A percentile compares a stretch with the other conserved stretches of the same genome.
These are phyloP conservation scores for Nomada fucata DNA, from an alignment of 2,888 invertebrate genomes.

Conservation along the genomic window DNA sequence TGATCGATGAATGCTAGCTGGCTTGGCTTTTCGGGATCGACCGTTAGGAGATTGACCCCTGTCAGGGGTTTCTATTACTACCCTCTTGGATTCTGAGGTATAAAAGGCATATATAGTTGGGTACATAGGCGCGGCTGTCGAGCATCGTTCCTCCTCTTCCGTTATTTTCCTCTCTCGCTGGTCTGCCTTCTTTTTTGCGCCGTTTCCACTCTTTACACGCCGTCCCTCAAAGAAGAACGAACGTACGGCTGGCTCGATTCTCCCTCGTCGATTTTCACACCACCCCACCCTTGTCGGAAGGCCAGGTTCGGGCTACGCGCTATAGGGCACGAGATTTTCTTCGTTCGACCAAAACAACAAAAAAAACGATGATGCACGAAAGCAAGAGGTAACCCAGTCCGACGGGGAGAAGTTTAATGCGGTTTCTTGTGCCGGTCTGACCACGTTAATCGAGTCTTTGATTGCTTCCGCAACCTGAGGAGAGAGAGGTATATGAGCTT, in stretches of 20 bases:
- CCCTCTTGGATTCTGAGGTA: slow-evolving; percentile 64
- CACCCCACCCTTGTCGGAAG: neutral
- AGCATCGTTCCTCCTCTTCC: slow-evolving; percentile 34
- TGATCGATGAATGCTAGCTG: slow-evolving; percentile 74
- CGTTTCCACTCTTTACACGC: slow-evolving; percentile 4
- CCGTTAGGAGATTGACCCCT: slow-evolving; percentile 79
- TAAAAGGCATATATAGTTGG: slow-evolving; percentile 56
- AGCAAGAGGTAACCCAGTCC: neutral
- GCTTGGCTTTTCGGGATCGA: slow-evolving; percentile 74
- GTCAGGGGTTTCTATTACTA: slow-evolving; percentile 79
- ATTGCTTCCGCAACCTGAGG: slow-evolving; percentile 10
- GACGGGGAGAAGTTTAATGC: slow-evolving; percentile 23
- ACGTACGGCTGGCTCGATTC: slow-evolving; percentile 54
- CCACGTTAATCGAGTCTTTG: slow-evolving; percentile 35
- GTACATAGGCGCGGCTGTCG: slow-evolving; percentile 15
- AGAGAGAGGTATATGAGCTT: neutral
- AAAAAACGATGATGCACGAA: neutral
- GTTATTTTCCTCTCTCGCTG: too few relatives aligned
- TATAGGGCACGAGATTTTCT: neutral
- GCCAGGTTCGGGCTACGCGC: neutral
- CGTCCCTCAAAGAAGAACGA: slow-evolving; percentile 29
- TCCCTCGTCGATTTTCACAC: slow-evolving; percentile 61
- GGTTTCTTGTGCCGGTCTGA: slow-evolving; percentile 19
- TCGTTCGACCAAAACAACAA: neutral
- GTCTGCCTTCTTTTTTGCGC: neutral